These are phyloP conservation scores for Phylloscopus trochilus DNA, from an alignment of 2,113 vertebrate genomes.

Conservation along the genomic window DNA sequence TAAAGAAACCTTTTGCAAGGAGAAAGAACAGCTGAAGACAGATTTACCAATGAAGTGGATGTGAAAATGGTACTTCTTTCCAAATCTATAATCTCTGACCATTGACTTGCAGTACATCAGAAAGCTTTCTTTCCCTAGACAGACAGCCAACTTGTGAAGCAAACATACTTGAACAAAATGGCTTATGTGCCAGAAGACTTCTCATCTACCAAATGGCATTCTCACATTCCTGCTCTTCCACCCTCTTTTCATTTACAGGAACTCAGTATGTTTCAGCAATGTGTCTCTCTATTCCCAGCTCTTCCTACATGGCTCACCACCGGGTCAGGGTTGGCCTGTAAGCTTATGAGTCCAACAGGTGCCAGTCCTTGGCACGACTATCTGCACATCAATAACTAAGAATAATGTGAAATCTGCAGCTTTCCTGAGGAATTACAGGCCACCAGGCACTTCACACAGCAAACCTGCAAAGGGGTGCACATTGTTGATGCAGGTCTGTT, in stretches of 20 bases:
- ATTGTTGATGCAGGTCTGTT: neutral
- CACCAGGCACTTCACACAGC: neutral
- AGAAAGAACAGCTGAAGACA: neutral
- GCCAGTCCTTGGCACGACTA: neutral
- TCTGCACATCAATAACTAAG: neutral
- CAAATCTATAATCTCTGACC: neutral
- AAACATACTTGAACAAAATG: neutral
- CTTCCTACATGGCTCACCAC: neutral
- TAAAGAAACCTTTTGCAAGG: neutral
- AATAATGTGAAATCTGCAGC: neutral
- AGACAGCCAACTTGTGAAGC: neutral
- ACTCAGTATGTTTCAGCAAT: neutral
- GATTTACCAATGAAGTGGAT: neutral
- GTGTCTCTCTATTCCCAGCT: neutral
- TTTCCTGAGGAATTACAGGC: neutral
- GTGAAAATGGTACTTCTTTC: neutral
- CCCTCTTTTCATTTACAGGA: neutral
- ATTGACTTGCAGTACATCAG: neutral
- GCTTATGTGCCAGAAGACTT: rapidly evolving
- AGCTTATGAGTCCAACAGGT: neutral
- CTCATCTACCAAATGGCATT: neutral
- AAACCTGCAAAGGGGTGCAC: neutral
- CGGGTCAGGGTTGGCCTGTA: neutral
- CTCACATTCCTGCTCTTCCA: neutral
- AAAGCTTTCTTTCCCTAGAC: neutral